Evolutionary conservation across 1,140 invertebrate genomes (phyloP).

Genomic region (Drosophila ambigua): DNA sequence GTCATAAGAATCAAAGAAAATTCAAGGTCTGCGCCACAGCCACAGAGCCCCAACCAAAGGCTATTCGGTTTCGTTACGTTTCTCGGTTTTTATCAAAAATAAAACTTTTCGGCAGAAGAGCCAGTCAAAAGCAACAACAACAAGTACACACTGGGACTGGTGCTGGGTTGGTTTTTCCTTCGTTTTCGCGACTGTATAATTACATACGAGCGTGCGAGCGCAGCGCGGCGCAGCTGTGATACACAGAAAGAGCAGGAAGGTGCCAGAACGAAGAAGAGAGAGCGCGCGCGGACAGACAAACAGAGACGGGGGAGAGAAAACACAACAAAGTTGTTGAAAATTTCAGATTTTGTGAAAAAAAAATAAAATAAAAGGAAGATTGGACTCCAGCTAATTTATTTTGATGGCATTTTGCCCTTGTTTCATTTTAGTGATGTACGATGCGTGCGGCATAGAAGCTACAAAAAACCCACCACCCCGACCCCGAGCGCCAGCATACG

Average conservation of each 20-base stretch:
- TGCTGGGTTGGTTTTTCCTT: slow-evolving; percentile 44
- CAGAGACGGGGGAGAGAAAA: slow-evolving; percentile 37
- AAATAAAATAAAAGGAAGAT: slow-evolving; percentile 3
- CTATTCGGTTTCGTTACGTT: slow-evolving; percentile 78
- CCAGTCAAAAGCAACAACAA: slow-evolving; percentile 35
- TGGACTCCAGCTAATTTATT: slow-evolving; percentile 17
- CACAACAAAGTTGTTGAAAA: slow-evolving; percentile 38
- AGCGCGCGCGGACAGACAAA: slow-evolving; percentile 35
- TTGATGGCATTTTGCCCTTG: slow-evolving; percentile 28
- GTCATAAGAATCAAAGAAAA: slow-evolving; percentile 82
- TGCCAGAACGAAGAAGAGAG: slow-evolving; percentile 46
- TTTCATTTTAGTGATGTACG: slow-evolving; percentile 57
- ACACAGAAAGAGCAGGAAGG: slow-evolving; percentile 51
- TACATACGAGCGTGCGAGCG: slow-evolving; percentile 60
- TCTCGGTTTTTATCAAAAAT: slow-evolving; percentile 75
- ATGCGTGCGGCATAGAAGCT: slow-evolving; percentile 76
- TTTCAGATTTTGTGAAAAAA: slow-evolving; percentile 20
- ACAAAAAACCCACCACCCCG: slow-evolving; percentile 42
- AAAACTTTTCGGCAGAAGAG: slow-evolving; percentile 55
- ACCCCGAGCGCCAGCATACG: slow-evolving; percentile 45
- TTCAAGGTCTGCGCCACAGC: slow-evolving; percentile 72
- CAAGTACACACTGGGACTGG: slow-evolving; percentile 35
- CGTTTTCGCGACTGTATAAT: slow-evolving; percentile 71
- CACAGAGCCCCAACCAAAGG: slow-evolving; percentile 35
- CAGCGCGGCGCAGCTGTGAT: slow-evolving; percentile 67